Evolutionary conservation across 1,140 invertebrate species (phyloP), one percentile per base, ranked within the genome.

Genomic region (Anadara kagoshimensis): DNA sequence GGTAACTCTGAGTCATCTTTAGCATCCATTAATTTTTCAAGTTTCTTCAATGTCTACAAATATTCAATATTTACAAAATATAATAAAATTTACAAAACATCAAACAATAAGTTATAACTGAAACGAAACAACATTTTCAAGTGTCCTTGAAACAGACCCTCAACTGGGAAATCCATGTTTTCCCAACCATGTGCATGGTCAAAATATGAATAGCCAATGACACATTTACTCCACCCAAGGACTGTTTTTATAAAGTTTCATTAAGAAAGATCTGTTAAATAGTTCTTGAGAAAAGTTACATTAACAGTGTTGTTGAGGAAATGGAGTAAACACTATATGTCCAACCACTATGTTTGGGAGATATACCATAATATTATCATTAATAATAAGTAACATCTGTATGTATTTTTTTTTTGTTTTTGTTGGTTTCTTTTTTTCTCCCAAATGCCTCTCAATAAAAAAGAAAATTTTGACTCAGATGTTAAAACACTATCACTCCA

Each of bases 11-110:
- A 66, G 49, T 84, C 81, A 72, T 84, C 80, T 58, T 74, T 70
- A 12, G 79, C 82, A 76, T 84, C 82, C 82, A 85, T 85, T 62
- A 84, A 43, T 66, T 78, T 80, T 26, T 84, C 84, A 18, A 84
- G 69, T 36, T 79, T 79, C 72, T 81, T 74, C 24, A 83, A 51
- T 5, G 76, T 76, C 80, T 82, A 66, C n/a, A 80, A 80, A 29
- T 10, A 70, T 43, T 12, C 24, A 65, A 59, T 56, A 57, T 36
- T 29, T 26, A 58, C 26, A 57, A 14, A 26, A 18, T 14, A 7
- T 14, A 7, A 29, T 36, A 61, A 16, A 36, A 1, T 29, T 12
- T 61, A 1, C 5, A n/a, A 36, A n/a, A 61, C 10, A 11, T 59
- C 10, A 10, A 7, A 7, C 11, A 59, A 59, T 26, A 10, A 36